A percentile compares a stretch with the other conserved stretches of the same genome.
phyloP scores from a whole-genome alignment of 2,888 invertebrate species.

The Eupithecia abbreviata region DNA sequence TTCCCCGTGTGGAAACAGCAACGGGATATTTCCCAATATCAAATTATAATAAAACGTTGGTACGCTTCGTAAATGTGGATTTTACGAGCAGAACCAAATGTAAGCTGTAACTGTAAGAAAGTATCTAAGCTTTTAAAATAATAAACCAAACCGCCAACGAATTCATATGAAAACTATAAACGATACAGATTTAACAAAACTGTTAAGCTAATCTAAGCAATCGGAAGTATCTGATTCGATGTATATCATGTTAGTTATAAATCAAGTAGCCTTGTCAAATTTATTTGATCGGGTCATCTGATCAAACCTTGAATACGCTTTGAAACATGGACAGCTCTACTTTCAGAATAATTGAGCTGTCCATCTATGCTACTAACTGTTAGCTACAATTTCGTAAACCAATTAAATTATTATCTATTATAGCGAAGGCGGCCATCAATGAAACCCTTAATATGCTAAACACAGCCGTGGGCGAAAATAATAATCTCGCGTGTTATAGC shows the following conservation, averaged over 20 bases:
- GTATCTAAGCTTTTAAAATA: conserved; percentile 17
- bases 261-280: conserved; percentile 4
- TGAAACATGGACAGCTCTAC: conserved; percentile 20
- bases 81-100: conserved; percentile 20
- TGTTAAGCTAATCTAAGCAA: background rate
- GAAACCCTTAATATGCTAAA: conserved; percentile 65
- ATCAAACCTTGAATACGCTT: conserved; percentile 35
- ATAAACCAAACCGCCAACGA: conserved; percentile 1
- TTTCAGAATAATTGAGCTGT: background rate
- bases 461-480: conserved; percentile 58
- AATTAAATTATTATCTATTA: conserved; percentile 55
- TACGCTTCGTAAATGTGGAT: conserved; percentile 13
- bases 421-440: conserved; percentile 49
- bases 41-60: conserved; percentile 31
- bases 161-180: background rate
- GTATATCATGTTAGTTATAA: background rate
- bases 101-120: conserved; percentile 10
- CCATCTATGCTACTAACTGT: background rate
- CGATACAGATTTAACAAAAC: background rate
- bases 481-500: conserved; percentile 49
- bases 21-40: conserved; percentile 33
- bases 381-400: conserved; percentile 41
- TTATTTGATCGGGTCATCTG: conserved; percentile 26
- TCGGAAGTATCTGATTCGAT: background rate
- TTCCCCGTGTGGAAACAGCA: conserved; percentile 24